Conservation (phyloP, 2,113 vertebrate species). For the Montifringilla adamsi region DNA sequence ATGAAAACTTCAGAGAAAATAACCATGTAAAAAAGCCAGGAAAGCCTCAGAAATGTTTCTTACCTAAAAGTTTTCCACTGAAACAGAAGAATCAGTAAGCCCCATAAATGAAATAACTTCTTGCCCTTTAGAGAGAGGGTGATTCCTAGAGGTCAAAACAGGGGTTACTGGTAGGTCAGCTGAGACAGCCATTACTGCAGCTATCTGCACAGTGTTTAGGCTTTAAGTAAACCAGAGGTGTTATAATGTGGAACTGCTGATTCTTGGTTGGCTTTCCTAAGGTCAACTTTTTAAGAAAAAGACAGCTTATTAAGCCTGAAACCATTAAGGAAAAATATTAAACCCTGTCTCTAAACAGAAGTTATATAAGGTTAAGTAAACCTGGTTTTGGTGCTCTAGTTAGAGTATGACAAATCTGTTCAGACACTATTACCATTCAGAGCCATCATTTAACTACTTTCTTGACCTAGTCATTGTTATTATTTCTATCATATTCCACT, state of each 20-base stretch:
- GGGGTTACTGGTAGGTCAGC: conserved; percentile 57
- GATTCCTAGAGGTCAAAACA: conserved; percentile 41
- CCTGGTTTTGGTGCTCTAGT: background rate
- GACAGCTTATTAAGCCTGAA: background rate
- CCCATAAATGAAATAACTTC: conserved; percentile 13
- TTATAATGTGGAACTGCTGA: conserved; percentile 40
- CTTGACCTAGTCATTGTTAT: background rate
- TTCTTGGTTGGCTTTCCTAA: background rate
- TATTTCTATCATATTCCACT: background rate
- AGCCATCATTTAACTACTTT: background rate
- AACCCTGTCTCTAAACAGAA: background rate
- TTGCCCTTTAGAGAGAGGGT: conserved; percentile 27
- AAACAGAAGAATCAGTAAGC: background rate
- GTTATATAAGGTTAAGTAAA: background rate
- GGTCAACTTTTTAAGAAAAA: background rate
- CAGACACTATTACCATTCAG: background rate
- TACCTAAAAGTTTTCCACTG: background rate
- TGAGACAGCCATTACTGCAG: conserved; percentile 27
- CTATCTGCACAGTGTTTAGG: conserved; percentile 38
- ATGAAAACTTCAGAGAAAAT: background rate
- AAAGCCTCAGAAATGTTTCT: background rate
- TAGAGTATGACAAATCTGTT: background rate
- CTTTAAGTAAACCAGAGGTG: conserved; percentile 34
- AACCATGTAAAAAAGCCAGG: background rate
- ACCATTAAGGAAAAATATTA: background rate